phyloP scores from a whole-genome alignment of 2,888 invertebrate genomes.

The Seira ritae region DNA sequence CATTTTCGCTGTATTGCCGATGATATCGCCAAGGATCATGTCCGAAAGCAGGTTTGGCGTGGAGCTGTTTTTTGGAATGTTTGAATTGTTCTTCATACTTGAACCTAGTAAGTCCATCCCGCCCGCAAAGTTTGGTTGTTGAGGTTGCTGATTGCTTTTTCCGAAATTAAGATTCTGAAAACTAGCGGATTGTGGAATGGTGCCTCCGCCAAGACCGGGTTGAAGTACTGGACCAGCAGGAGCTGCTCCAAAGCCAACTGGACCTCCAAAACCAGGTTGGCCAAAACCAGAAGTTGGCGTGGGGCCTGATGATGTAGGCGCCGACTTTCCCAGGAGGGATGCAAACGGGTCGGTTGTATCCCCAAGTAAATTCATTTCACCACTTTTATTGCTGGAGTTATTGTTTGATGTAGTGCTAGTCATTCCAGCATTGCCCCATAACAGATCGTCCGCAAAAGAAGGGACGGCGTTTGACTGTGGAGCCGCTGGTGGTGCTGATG shows the following conservation, averaged over 20 bases:
- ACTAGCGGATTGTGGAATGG: slow-evolving; percentile 60
- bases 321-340: slow-evolving; percentile 57
- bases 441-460: slow-evolving; percentile 52
- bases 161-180: slow-evolving; percentile 63
- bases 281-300: slow-evolving; percentile 26
- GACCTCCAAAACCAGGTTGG: slow-evolving; percentile 39
- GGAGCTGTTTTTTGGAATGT: slow-evolving; percentile 66
- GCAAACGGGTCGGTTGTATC: slow-evolving; percentile 56
- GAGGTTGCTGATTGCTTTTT: neutral
- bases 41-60: slow-evolving; percentile 68
- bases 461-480: neutral
- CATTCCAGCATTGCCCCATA: slow-evolving; percentile 38
- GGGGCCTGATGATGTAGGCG: slow-evolving; percentile 35
- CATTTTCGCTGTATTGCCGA: slow-evolving; percentile 29
- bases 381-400: neutral
- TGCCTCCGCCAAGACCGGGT: slow-evolving; percentile 18
- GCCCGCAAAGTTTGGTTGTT: slow-evolving; percentile 2
- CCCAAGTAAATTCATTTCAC: slow-evolving; percentile 34
- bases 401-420: neutral
- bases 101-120: slow-evolving; percentile 23
- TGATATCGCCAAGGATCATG: slow-evolving; percentile 62
- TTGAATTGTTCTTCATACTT: slow-evolving; percentile 22
- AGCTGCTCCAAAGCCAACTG: slow-evolving; percentile 8
- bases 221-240: slow-evolving; percentile 13
- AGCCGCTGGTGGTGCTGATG: neutral